Evolutionary conservation across 2,888 invertebrate genomes (phyloP).

Genomic region (Phorcus lineatus): DNA sequence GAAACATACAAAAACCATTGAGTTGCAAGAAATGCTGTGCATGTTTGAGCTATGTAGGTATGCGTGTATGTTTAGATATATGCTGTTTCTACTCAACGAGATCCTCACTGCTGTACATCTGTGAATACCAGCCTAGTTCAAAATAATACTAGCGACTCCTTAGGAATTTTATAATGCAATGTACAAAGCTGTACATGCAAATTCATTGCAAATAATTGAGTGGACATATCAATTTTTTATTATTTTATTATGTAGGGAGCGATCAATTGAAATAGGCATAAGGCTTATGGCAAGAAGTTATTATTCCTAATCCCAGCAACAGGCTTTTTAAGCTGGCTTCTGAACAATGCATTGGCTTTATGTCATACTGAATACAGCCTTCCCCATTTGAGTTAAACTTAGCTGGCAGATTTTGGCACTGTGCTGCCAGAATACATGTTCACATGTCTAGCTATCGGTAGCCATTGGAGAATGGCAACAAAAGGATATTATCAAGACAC

Average conservation of each 20-base stretch:
- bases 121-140: neutral
- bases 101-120: neutral
- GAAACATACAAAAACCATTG: too few relatives aligned
- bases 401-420: neutral
- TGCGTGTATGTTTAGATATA: too few relatives aligned
- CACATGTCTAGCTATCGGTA: neutral
- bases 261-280: neutral
- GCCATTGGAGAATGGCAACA: neutral
- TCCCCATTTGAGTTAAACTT: neutral
- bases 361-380: slow-evolving; percentile 7
- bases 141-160: neutral
- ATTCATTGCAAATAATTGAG: slow-evolving; percentile 1
- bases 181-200: neutral
- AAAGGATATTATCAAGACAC: neutral
- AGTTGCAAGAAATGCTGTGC: too few relatives aligned
- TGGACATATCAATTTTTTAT: neutral
- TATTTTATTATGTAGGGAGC: too few relatives aligned
- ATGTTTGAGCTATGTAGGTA: too few relatives aligned
- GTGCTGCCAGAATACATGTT: neutral
- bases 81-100: too few relatives aligned
- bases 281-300: neutral
- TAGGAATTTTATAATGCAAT: neutral
- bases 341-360: neutral
- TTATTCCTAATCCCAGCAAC: neutral
- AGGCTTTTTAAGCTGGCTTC: neutral